Base-by-base conservation (phyloP, 1,140 invertebrate genomes). In the Drosophila orena region DNA sequence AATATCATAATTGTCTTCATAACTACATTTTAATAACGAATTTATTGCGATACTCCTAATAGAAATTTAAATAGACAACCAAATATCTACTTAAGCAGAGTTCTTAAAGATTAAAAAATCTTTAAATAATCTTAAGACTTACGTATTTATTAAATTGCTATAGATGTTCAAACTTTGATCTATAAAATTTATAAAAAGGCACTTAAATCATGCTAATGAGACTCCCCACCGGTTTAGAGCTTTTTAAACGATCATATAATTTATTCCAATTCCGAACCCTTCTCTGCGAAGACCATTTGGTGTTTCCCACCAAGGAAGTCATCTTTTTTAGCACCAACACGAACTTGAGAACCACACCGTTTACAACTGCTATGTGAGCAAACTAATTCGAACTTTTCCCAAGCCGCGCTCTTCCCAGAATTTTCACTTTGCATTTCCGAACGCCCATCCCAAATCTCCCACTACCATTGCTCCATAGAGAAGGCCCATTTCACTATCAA, bases 401-500 rank as follows among this genome's bases (percentile, higher is more conserved):
- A 70, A 17, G 66, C 64, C 14, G 5, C 8, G 5, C 34, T 12
- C 46, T 70, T 56, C 66, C 20, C 24, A 38, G 66, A 70, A 70
- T 38, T 34, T 70, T 69, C 20, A 24, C 22, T 54, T 44, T 12
- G n/a, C 8, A 54, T 66, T 68, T 38, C 42, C 22, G 12, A 55
- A 27, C n/a, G 14, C 5, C 17, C 17, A 17, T 1, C 17, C 17
- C 44, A 47, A 17, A 17, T 17, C 35, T 20, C 37, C 24, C 11
- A 40, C 17, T 27, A 17, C 4, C 22, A 24, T 27, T 38, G 20
- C 40, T 34, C 49, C 49, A 56, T 22, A 50, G 34, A 65, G 54
- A 65, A 35, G 27, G 35, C 50, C 37, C 64, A 70, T 70, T 70
- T 70, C 66, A 70, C 66, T 70, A 69, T 69, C 49, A 69, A 69